phyloP scores from a whole-genome alignment of 2,113 vertebrate genomes.

The Lates calcarifer region DNA sequence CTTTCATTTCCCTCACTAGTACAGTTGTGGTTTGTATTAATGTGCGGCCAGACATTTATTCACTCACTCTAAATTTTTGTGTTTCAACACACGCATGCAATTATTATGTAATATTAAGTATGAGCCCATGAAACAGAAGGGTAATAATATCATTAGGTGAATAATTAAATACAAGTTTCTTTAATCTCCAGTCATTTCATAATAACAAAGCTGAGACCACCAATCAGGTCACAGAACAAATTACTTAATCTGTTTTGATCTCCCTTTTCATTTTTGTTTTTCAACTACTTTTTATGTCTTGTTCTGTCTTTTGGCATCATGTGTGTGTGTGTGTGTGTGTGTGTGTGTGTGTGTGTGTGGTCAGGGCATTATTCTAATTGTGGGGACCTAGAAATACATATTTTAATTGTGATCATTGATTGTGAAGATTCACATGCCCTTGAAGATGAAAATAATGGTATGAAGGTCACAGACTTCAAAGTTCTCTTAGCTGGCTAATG shows the following conservation, averaged over 20 bases:
- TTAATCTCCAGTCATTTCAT: neutral
- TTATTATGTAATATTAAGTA: too few relatives aligned
- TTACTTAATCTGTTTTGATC: neutral
- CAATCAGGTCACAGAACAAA: neutral
- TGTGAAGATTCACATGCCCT: too few relatives aligned
- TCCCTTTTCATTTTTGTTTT: neutral
- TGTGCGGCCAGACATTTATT: neutral
- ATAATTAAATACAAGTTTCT: neutral
- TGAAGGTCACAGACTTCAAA: too few relatives aligned
- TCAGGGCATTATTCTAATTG: too few relatives aligned
- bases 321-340: too few relatives aligned
- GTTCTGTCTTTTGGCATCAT: too few relatives aligned
- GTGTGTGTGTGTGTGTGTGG: too few relatives aligned
- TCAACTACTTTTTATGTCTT: too few relatives aligned
- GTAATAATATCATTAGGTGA: neutral
- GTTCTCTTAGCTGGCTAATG: neutral
- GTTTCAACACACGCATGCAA: neutral
- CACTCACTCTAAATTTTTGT: neutral
- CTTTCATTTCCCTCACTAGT: slow-evolving; percentile 7
- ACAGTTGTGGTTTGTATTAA: neutral
- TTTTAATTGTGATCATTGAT: too few relatives aligned
- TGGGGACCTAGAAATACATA: too few relatives aligned
- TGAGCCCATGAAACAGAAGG: neutral
- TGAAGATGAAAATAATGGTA: too few relatives aligned
- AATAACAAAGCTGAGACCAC: neutral